These are phyloP conservation scores for Chascanopsetta lugubris DNA, from an alignment of 2,113 vertebrate genomes.

Conservation along the genomic window DNA sequence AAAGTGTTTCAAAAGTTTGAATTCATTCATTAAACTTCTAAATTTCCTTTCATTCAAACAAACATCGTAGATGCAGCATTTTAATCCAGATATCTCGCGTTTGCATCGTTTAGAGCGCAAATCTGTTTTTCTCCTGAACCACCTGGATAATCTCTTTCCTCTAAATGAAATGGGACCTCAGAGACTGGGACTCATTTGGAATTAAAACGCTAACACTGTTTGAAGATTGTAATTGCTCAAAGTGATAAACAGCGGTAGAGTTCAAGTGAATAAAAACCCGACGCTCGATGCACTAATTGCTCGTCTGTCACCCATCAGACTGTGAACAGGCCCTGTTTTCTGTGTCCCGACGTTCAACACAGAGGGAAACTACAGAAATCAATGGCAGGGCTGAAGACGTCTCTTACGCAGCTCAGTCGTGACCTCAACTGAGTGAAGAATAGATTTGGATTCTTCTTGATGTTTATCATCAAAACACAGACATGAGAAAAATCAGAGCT, in stretches of 20 bases:
- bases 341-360: too few species aligned
- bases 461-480: neutral
- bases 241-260: conserved; percentile 31
- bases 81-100: conserved; percentile 26
- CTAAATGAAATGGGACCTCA: neutral
- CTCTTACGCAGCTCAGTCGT: neutral
- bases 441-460: neutral
- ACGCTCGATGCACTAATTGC: conserved; percentile 29
- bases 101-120: neutral
- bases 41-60: too few species aligned
- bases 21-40: too few species aligned
- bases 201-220: conserved; percentile 16
- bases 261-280: conserved; percentile 30
- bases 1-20: too few species aligned
- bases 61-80: too few species aligned
- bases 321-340: conserved; percentile 17
- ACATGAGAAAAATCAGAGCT: neutral
- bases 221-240: conserved; percentile 33
- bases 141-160: conserved; percentile 3
- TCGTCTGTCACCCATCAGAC: conserved; percentile 11
- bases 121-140: conserved; percentile 21
- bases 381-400: neutral
- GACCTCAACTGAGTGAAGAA: conserved; percentile 14
- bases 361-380: neutral
- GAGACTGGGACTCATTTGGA: conserved; percentile 25